Evolutionary conservation across 1,140 invertebrate genomes (phyloP).

Genomic region (Diabrotica undecimpunctata): DNA sequence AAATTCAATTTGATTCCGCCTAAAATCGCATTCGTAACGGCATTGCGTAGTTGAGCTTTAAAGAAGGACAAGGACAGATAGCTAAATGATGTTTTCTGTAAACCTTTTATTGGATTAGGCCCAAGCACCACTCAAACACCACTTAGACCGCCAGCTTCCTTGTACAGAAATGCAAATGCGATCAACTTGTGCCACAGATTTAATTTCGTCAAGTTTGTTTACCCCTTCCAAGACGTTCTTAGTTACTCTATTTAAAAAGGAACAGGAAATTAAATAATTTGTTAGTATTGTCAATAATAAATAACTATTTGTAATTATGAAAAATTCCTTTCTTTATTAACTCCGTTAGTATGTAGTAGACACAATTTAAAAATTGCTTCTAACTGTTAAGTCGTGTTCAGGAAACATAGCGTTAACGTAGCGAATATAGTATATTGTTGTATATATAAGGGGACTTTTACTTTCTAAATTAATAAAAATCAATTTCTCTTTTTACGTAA

Average conservation of each 20-base stretch:
- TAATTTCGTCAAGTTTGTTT: not conserved
- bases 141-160: not conserved
- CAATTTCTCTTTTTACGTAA: no score
- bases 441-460: no score
- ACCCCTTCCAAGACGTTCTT: not conserved
- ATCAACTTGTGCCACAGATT: not conserved
- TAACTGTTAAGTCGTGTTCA: no score
- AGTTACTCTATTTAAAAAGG: not conserved
- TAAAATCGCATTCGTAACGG: not conserved
- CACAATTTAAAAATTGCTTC: no score
- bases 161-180: not conserved
- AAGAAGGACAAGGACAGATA: not conserved
- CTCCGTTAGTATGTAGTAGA: no score
- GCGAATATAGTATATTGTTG: no score
- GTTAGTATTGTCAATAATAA: no score
- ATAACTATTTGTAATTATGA: no score
- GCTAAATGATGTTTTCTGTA: not conserved
- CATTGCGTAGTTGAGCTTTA: not conserved
- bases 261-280: no score
- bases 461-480: no score
- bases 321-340: no score
- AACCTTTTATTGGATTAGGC: not conserved
- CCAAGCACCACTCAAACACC: not conserved
- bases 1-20: not conserved
- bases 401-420: no score